Percentiles rank a stretch among this genome's conserved stretches.
These are phyloP conservation scores for Strix occidentalis DNA, from an alignment of 2,797 vertebrate species.

Conservation along the genomic window DNA sequence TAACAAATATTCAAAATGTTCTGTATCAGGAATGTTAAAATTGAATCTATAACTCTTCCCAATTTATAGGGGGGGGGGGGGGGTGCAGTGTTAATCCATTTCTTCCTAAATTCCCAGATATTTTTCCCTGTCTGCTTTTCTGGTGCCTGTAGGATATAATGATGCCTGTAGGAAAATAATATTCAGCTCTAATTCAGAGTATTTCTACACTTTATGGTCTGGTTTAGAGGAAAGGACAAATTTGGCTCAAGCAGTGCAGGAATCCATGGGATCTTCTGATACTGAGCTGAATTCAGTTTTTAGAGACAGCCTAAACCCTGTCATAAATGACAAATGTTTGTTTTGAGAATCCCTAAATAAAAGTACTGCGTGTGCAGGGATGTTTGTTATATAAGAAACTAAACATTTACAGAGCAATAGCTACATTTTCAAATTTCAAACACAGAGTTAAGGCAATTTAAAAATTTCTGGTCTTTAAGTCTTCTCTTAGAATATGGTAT, in stretches of 20 bases:
- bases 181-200: not conserved
- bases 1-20: not conserved
- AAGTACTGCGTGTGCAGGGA: not conserved
- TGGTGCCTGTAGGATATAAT: not conserved
- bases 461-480: not conserved
- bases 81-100: fast-evolving
- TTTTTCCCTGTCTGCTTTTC: not conserved
- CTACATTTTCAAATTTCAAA: not conserved
- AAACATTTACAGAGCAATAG: constrained; percentile 19
- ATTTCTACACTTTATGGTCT: not conserved
- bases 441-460: not conserved
- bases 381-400: not conserved
- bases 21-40: not conserved
- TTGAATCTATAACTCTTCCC: not conserved
- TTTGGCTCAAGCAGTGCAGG: not conserved
- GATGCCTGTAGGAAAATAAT: not conserved
- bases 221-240: not conserved
- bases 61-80: not conserved
- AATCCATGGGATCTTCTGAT: not conserved
- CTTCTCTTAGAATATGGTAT: not conserved
- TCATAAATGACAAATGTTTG: not conserved
- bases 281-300: not conserved
- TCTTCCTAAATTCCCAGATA: not conserved
- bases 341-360: not conserved
- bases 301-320: not conserved